Percentiles rank a stretch among this genome's conserved stretches.
These are phyloP conservation scores for Ptilorrhoa leucosticta DNA, from an alignment of 2,113 vertebrate species.

Conservation along the genomic window DNA sequence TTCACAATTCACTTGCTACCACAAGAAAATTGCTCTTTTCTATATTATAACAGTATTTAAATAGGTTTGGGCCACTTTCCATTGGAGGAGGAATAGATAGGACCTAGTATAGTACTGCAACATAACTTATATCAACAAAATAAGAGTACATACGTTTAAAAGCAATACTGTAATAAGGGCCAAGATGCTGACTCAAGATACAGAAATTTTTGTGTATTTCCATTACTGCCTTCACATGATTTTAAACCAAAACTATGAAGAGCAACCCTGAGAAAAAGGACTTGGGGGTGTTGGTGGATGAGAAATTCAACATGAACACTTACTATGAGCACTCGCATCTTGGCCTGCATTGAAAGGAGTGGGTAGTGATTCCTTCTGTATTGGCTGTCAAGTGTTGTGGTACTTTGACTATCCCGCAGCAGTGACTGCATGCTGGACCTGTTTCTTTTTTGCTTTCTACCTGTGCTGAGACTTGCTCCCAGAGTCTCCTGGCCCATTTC, in stretches of 20 bases:
- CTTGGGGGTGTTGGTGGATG: neutral
- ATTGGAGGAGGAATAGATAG: neutral
- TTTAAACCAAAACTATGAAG: neutral
- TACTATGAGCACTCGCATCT: neutral
- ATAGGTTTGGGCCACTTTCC: neutral
- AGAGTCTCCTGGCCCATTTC: fast-evolving
- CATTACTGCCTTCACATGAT: neutral
- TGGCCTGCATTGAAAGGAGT: neutral
- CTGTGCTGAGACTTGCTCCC: neutral
- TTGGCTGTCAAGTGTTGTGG: neutral
- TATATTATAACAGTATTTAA: neutral
- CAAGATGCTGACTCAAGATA: neutral
- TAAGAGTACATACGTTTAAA: neutral
- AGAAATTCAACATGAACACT: neutral
- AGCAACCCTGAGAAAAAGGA: neutral
- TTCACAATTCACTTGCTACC: neutral
- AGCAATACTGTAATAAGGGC: neutral
- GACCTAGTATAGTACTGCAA: neutral
- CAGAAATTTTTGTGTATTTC: neutral
- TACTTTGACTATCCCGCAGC: neutral
- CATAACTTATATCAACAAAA: neutral
- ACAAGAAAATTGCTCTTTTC: neutral
- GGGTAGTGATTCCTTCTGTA: neutral
- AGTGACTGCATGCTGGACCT: neutral
- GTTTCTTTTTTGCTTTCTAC: neutral